Conservation (phyloP, 2,888 invertebrate species). For the Nephrotoma appendiculata region DNA sequence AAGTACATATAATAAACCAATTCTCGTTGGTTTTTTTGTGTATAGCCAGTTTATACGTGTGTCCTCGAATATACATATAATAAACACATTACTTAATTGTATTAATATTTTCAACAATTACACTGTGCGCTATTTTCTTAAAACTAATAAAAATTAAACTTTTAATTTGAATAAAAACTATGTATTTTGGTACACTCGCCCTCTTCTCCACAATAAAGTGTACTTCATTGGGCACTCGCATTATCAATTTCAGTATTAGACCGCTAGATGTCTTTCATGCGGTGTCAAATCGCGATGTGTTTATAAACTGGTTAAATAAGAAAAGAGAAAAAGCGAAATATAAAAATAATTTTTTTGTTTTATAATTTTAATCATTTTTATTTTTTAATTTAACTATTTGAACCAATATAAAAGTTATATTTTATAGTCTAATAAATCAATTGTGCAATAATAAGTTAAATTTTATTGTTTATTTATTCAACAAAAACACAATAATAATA, state of each 20-base stretch:
- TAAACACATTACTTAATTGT: too few relatives aligned
- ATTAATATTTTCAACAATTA: too few relatives aligned
- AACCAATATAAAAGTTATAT: not conserved
- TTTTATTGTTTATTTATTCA: not conserved
- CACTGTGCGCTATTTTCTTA: too few relatives aligned
- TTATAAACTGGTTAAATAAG: slow-evolving; percentile 4
- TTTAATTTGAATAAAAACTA: not conserved
- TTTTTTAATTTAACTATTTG: not conserved
- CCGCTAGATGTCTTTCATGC: slow-evolving; percentile 6
- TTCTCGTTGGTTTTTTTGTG: too few relatives aligned
- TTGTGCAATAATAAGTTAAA: slow-evolving; percentile 1
- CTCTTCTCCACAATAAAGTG: not conserved
- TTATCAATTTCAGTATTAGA: not conserved
- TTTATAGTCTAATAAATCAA: not conserved
- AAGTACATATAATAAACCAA: too few relatives aligned
- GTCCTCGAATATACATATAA: too few relatives aligned
- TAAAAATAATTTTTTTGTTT: not conserved
- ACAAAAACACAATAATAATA: not conserved
- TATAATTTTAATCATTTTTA: not conserved
- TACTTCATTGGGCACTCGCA: not conserved
- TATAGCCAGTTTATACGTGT: too few relatives aligned
- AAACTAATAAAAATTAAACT: too few relatives aligned
- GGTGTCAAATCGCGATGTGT: slow-evolving; percentile 5
- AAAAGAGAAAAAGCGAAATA: not conserved
- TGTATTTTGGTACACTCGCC: not conserved